Base-by-base conservation (phyloP, 2,888 invertebrate genomes). In the Resseliella maxima region DNA sequence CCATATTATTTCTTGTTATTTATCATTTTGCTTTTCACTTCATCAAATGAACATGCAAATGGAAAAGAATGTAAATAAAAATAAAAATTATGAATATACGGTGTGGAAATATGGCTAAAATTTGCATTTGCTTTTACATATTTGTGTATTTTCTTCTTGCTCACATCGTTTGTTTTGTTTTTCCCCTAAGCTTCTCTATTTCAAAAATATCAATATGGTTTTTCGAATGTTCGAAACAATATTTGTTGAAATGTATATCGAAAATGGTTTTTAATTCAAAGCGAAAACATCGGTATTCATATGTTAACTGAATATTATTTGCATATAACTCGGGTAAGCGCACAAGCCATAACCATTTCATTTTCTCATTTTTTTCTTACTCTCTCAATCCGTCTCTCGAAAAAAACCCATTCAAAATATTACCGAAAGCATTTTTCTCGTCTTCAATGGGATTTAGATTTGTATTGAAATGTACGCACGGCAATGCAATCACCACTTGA, bases 221-320 rank as follows among this genome's bases (percentile, higher is more conserved):
- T 27, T 31, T 72, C n/a, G n/a, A 18, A 2, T 35, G 27, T 24
- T 12, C 72, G 15, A 72, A 72, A 72, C 31, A 72, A 35, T 72
- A 72, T 72, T 72, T 72, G 72, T 15, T 27, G 6, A 31, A 50
- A 72, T 31, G 31, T 72, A 72, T 72, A 31, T 50, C 2, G 1
- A 15, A 72, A 72, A 31, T 6, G 31, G 15, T 31, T 72, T 59
- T 72, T 72, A 72, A 72, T 72, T 35, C 72, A 72, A 72, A 72
- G n/a, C n/a, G 72, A 27, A 72, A 72, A 72, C 72, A 72, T 50
- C 50, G 8, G 8, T 21, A 15, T 72, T 72, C 31, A 15, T 59
- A 59, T 24, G n/a, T 5, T 72, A 72, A 31, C 72, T 31, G 15
- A 3, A 72, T 31, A 72, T n/a, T n/a, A n/a, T 72, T 72, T 72